Evolutionary conservation across 2,888 invertebrate species (phyloP).

Genomic region (Unio delphinus): DNA sequence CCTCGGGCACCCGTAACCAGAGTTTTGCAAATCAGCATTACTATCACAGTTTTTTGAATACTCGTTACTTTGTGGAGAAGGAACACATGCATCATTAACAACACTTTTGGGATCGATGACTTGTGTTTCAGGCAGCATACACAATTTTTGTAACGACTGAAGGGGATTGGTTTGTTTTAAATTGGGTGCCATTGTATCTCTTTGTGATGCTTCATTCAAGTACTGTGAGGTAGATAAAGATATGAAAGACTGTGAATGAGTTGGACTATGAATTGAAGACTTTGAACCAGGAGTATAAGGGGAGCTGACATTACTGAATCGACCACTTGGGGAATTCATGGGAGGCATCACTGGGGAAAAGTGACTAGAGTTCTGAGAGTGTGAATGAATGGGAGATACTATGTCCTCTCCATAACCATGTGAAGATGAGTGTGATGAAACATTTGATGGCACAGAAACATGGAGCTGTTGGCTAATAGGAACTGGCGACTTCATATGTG

Average conservation of each 20-base stretch:
- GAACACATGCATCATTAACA: constrained; percentile 61
- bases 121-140: constrained; percentile 61
- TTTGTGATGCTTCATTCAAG: no score
- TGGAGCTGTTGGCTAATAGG: constrained; percentile 44
- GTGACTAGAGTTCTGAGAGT: constrained; percentile 12
- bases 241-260: constrained; percentile 20
- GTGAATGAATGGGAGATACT: constrained; percentile 17
- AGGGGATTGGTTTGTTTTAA: constrained; percentile 50
- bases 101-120: constrained; percentile 69
- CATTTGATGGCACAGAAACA: constrained; percentile 32
- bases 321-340: constrained; percentile 24
- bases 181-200: constrained; percentile 6
- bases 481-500: constrained; percentile 23
- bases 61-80: constrained; percentile 43
- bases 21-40: constrained; percentile 10
- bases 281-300: constrained; percentile 42
- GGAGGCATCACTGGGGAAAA: constrained; percentile 26
- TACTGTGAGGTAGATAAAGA: no score
- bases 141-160: constrained; percentile 64
- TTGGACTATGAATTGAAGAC: constrained; percentile 33
- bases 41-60: constrained; percentile 54
- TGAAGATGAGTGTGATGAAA: constrained; percentile 17
- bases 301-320: constrained; percentile 44
- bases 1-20: constrained; percentile 1
- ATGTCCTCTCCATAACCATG: constrained; percentile 15